Evolutionary conservation across 2,797 vertebrate genomes (phyloP), one percentile per base, ranked within the genome.

Genomic region (Macropus fuliginosus): DNA sequence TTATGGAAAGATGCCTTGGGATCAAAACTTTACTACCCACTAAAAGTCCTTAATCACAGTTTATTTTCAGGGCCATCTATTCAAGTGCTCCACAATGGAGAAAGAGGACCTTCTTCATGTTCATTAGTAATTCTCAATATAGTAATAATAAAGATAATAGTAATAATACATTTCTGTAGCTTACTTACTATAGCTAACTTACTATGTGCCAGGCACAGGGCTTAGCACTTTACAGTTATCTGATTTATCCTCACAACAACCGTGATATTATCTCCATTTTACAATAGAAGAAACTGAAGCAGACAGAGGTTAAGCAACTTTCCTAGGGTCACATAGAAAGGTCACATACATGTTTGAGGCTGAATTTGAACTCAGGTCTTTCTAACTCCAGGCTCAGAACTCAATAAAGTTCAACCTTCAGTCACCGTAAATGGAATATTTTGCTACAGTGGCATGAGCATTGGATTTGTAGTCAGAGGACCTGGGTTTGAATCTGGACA

Each of bases 61-160:
- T 9, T 54, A 50, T 40, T 55, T 18, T 14, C 4, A 0, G 90
- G 13, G 74, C 10, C 8, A 0, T 46, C 89, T 55, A 3, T 11
- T 50, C 28, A 31, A 62, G 62, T 14, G 21, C 55, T 87, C 1
- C 3, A 14, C 54, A 40, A 0, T 6, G 54, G 14, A 0, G 0
- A 31, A 13, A 50, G 5, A 54, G 6, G 66, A 4, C 4, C 54
- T 28, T 54, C 54, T 28, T 54, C 14, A 0, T 1, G 29, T n/a
- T 92, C 0, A 0, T 46, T 29, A 46, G 5, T 34, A 5, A 0
- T 81, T 24, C 74, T 81, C 21, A 46, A 10, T 24, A 46, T 11
- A 27, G 10, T 27, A 81, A 74, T 2, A 40, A 74, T 56, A 6
- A 28, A 27, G 13, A 46, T 0, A 81, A 46, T 46, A 81, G n/a